Evolutionary conservation across 2,113 vertebrate species (phyloP).

Genomic region (Bujurquina vittata): DNA sequence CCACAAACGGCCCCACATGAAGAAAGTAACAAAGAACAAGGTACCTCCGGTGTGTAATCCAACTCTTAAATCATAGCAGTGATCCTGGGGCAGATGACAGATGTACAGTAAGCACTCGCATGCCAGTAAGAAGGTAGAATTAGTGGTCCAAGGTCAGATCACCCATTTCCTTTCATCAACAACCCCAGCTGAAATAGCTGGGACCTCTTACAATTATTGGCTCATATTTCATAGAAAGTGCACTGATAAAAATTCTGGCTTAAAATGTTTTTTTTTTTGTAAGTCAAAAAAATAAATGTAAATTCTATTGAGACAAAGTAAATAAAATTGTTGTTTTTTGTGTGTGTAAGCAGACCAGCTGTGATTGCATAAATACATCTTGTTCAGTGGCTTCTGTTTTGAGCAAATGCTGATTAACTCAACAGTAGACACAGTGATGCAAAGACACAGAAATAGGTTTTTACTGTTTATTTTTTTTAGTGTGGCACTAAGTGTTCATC

Average conservation of each 20-base stretch:
- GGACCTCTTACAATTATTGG: conserved; percentile 8
- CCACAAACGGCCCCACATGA: conserved; percentile 10
- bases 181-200: not conserved
- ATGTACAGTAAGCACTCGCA: conserved; percentile 19
- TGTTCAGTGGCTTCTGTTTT: not conserved
- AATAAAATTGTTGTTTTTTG: not conserved
- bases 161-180: conserved; percentile 17
- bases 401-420: not conserved
- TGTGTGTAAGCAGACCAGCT: not conserved
- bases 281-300: not conserved
- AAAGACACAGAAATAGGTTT: not conserved
- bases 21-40: conserved; percentile 46
- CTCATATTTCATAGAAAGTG: conserved; percentile 33
- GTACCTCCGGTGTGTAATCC: conserved; percentile 24
- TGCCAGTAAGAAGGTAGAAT: conserved; percentile 7
- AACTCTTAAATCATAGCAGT: conserved; percentile 18
- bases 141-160: conserved; percentile 21
- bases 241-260: not conserved
- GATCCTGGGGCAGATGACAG: not conserved
- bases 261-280: not conserved
- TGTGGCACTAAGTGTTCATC: not conserved
- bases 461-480: not conserved
- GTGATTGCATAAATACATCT: not conserved
- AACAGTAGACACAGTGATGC: not conserved
- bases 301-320: not conserved